A percentile compares a stretch with the other conserved stretches of the same genome.
phyloP scores from a whole-genome alignment of 23 tunicate genomes.

The Oikopleura dioica region DNA sequence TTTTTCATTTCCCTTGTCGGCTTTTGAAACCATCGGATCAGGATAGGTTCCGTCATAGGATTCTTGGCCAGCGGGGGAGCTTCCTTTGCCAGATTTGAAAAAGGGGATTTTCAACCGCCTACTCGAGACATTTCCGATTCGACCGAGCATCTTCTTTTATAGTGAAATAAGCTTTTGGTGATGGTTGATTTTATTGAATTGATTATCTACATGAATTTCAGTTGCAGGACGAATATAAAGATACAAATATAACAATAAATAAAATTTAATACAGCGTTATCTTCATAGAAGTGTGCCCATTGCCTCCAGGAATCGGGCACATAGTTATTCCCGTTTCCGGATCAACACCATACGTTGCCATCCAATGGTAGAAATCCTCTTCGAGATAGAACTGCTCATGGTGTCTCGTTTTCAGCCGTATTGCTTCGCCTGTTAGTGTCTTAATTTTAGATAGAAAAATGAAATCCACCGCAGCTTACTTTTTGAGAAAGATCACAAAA shows the following conservation, averaged over 20 bases:
- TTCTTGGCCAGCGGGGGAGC: too few species aligned
- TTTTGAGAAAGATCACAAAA: background rate
- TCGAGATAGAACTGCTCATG: background rate
- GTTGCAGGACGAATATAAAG: background rate
- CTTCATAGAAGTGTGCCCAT: conserved; percentile 8
- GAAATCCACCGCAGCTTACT: too few species aligned
- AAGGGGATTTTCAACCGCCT: too few species aligned
- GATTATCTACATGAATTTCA: background rate
- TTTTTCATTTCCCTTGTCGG: too few species aligned
- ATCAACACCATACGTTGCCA: background rate
- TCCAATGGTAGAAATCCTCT: background rate
- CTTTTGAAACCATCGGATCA: too few species aligned
- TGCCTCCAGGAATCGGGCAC: background rate
- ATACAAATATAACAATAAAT: background rate
- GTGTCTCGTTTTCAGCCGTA: background rate
- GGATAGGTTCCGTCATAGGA: too few species aligned
- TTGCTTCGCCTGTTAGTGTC: background rate
- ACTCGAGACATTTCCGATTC: too few species aligned
- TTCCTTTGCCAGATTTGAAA: too few species aligned
- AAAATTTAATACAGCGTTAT: background rate
- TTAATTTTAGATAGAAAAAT: background rate
- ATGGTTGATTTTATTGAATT: too few species aligned
- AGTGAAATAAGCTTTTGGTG: too few species aligned
- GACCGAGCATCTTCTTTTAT: too few species aligned
- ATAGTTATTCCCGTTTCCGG: conserved; percentile 1